Base-by-base conservation (phyloP, 2,113 vertebrate genomes). In the Ameiurus melas region DNA sequence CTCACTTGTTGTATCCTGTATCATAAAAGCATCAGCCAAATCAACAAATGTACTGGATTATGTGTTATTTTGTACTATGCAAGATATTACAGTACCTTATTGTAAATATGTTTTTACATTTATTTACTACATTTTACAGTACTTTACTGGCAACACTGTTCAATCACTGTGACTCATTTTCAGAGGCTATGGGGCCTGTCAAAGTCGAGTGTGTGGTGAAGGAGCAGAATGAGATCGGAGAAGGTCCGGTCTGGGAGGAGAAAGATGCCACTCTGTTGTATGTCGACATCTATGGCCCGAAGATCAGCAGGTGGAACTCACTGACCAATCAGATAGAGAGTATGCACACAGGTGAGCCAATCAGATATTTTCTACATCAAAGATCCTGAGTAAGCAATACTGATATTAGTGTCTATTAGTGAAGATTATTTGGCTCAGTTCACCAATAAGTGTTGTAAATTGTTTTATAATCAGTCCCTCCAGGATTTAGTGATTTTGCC, bases 181-280 rank as follows among this genome's bases (percentile, higher is more conserved):
- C 33, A 82, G 47, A 90, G 58, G 87, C 68, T 47, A 99, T 99
- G 98, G 96, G 96, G 0, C 96, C 96, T 3, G 16, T 97, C 36
- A 96, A 95, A 91, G 92, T 98, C 1, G 96, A 98, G 85, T 96
- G 96, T 71, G 89, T 97, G 3, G 92, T 95, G 89, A 91, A 79
- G 4, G 92, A 93, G 73, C 89, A 92, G 5, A 94, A 87, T 91
- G 16, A 90, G 85, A 77, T 98, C 19, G 97, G 96, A 22, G 98
- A 99, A 91, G 96, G 97, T 30, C 98, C 98, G 0, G 91, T 99
- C 47, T 99, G 98, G 98, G 97, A 99, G 77, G 97, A 97, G 90
- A 94, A 93, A 5, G 95, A 96, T 5, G 91, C 92, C 22, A 94
- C 92, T 1, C 95, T 99, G 4, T 89, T 99, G 0, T 99, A 89